Conservation (phyloP, 2,797 vertebrate genomes). For the Phrynocephalus forsythii region DNA sequence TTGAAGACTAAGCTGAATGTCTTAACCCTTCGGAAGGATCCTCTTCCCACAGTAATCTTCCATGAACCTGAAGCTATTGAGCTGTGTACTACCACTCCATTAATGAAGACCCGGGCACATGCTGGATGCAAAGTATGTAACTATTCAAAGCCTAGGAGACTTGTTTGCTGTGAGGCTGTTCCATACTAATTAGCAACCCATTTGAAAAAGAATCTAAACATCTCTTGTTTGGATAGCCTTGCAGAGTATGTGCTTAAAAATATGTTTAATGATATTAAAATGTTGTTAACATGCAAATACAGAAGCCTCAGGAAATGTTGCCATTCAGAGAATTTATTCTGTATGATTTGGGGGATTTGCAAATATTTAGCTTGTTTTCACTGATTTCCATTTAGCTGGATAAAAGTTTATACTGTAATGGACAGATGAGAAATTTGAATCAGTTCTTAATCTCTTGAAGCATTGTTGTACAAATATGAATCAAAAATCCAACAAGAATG, state of each 20-base stretch:
- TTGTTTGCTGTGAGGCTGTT: constrained; percentile 13
- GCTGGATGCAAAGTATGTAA: constrained; percentile 92
- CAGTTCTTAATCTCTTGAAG: background rate
- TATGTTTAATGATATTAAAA: background rate
- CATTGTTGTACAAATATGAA: background rate
- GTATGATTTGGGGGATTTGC: background rate
- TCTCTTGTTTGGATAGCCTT: background rate
- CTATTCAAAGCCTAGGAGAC: background rate
- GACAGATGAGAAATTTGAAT: background rate
- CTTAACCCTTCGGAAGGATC: constrained; percentile 95
- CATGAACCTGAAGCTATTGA: constrained; percentile 98
- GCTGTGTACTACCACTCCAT: constrained; percentile 92
- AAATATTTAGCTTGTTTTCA: background rate
- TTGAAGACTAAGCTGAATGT: constrained; percentile 98
- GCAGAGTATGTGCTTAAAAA: background rate
- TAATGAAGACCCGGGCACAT: constrained; percentile 87
- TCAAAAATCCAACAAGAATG: background rate
- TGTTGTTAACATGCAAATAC: background rate
- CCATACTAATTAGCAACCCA: constrained; percentile 14
- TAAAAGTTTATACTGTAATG: background rate
- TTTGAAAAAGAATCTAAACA: constrained; percentile 53
- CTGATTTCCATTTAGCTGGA: background rate
- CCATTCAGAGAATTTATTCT: background rate
- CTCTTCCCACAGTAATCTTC: constrained; percentile 95
- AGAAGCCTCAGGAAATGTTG: constrained; percentile 26